phyloP scores from a whole-genome alignment of 2,113 vertebrate species.

The Meleagris gallopavo region DNA sequence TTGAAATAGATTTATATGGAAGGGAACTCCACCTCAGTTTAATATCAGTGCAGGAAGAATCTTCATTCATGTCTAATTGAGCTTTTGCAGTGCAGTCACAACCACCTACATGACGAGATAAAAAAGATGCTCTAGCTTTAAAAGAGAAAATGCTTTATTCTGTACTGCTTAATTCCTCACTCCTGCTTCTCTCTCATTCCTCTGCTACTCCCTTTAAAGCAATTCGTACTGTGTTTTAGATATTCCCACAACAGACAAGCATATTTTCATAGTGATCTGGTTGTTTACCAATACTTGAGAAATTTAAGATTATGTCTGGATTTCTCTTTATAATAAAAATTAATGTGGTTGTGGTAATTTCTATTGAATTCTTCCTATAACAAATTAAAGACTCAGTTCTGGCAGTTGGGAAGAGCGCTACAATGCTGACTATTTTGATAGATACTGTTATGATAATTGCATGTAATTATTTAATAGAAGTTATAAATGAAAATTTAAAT shows the following conservation, averaged over 20 bases:
- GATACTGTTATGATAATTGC: background rate
- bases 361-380: background rate
- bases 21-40: conserved; percentile 33
- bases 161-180: background rate
- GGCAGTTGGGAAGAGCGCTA: background rate
- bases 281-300: background rate
- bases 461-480: background rate
- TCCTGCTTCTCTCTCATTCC: background rate
- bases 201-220: background rate
- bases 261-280: background rate
- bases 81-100: conserved; percentile 28
- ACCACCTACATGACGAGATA: conserved; percentile 14
- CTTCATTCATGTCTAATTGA: conserved; percentile 45
- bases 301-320: background rate
- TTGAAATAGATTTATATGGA: conserved; percentile 45
- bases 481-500: background rate
- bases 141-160: background rate
- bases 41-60: conserved; percentile 33
- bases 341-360: fast-evolving
- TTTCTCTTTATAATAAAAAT: background rate
- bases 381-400: background rate
- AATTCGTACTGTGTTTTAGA: background rate
- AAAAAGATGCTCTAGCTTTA: conserved; percentile 4
- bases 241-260: background rate
- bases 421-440: background rate